Evolutionary conservation across 1,140 invertebrate species (phyloP), one percentile per base, ranked within the genome.

Genomic region (Colletes latitarsis): DNA sequence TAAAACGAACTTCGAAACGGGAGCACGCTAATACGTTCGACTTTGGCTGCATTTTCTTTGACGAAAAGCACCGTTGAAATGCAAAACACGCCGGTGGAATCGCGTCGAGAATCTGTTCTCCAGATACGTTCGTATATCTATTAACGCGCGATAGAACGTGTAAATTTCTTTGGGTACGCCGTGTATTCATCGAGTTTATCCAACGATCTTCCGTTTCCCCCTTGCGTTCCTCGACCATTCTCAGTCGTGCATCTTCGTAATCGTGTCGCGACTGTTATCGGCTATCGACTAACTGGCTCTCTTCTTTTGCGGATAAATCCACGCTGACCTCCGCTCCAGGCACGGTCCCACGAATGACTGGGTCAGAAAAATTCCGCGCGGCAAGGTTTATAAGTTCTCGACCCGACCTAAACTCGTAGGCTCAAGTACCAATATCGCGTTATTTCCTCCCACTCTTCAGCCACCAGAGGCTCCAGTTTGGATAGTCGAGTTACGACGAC

Each of bases 261-360:
- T 82, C 70, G 53, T 84, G 81, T 83, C 76, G 58, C 82, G 68
- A 83, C 81, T 83, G 66, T 79, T 83, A 83, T 81, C 82, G 55
- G 53, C 41, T 55, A 77, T 83, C 80, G 30, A 39, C 57, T 70
- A 67, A 75, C 43, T 46, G 49, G 62, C 69, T 74, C 64, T 60
- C 55, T 62, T 67, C 60, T 62, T 86, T 67, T 52, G 62, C 57
- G 57, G 39, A 39, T 69, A 69, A 49, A 57, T 49, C 46, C 10
- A 49, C 46, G 10, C 10, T 57, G 53, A 9, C 53, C 5, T 57
- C 53, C n/a, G 6, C 62, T 78, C 60, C 43, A 10, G 8, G 9
- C 19, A n/a, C 58, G 0, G 64, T 19, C 49, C 57, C 58, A 82
- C 71, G 63, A 77, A 82, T 63, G 41, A 52, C 8, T 49, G 72